Evolutionary conservation across 1,140 invertebrate genomes (phyloP), one percentile per base, ranked within the genome.

Genomic region (Leptonema lineaticorne): DNA sequence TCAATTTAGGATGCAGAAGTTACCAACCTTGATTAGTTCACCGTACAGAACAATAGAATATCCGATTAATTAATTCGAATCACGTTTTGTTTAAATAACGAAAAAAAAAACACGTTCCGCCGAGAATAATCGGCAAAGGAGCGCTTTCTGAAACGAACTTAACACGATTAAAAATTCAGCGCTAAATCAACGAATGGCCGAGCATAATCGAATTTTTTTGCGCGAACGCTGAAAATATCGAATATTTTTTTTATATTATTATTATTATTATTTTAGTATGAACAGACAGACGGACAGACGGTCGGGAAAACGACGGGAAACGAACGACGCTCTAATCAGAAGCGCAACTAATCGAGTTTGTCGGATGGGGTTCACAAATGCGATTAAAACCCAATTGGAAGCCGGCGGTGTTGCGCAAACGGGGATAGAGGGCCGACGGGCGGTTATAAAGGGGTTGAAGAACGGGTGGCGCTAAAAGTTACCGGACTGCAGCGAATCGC

Each of bases 321-420:
- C 59, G 11, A 53, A 11, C 41, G 37, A 18, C 24, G 4, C 24
- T 69, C 64, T 68, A 69, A 72, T 72, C 71, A 72, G 71, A 67
- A 69, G 60, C 67, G 71, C 71, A 64, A 53, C 71, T 72, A 72
- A 72, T 72, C 67, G 71, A 72, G 71, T 72, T 72, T 69, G 71
- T 72, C 71, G 59, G 50, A 9, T n/a, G 71, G 71, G 70, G 68
- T 69, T 50, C 67, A n/a, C n/a, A 63, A 72, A 72, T 59, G 41
- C 71, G 71, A 72, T 72, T 72, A 72, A 72, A 72, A 72, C 68
- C 68, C 67, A 72, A 72, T 72, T 72, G 63, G 37, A 58, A 33
- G 20, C 24, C 63, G 27, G 63, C 41, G 48, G 29, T 28, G 66
- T 33, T 16, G 41, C 68, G 63, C 48, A 69, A 72, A 45, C 33